These are phyloP conservation scores for Callyntrura sp. DNA, from an alignment of 2,888 invertebrate genomes.

Conservation along the genomic window DNA sequence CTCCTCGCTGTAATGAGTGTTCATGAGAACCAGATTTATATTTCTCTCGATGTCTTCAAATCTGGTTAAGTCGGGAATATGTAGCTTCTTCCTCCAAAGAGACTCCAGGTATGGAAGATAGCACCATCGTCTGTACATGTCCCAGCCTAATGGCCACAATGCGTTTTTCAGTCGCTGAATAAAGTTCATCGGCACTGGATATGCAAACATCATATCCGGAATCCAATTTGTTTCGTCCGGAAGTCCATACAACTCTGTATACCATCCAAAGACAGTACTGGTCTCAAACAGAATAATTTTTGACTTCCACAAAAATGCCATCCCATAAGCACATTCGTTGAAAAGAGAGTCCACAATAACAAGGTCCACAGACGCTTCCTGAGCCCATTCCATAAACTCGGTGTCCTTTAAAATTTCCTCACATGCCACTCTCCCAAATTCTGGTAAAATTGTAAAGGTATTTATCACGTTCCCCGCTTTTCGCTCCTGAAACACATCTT, in stretches of 20 bases:
- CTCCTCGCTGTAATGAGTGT: constrained; percentile 76
- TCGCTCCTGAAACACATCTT: not conserved
- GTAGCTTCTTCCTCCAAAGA: constrained; percentile 29
- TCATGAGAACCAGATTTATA: constrained; percentile 72
- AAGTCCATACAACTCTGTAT: not conserved
- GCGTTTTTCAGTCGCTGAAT: constrained; percentile 57
- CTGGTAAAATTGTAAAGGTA: constrained; percentile 10
- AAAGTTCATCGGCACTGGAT: constrained; percentile 49
- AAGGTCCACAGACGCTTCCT: constrained; percentile 22
- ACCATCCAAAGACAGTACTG: not conserved
- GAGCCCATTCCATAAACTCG: constrained; percentile 52
- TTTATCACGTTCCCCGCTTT: not conserved
- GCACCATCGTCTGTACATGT: constrained; percentile 40
- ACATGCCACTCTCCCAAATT: constrained; percentile 16
- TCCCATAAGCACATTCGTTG: constrained; percentile 76
- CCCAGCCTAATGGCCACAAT: constrained; percentile 58
- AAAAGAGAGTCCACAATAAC: constrained; percentile 63
- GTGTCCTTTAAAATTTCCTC: constrained; percentile 27
- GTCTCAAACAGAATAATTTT: constrained; percentile 16
- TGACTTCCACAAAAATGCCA: not conserved
- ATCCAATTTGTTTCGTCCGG: constrained; percentile 68
- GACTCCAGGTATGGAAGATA: constrained; percentile 35
- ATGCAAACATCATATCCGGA: constrained; percentile 32
- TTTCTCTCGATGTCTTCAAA: constrained; percentile 50
- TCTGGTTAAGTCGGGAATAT: not conserved